These are phyloP conservation scores for Aphodius granarius DNA, from an alignment of 2,888 invertebrate species.

Conservation along the genomic window DNA sequence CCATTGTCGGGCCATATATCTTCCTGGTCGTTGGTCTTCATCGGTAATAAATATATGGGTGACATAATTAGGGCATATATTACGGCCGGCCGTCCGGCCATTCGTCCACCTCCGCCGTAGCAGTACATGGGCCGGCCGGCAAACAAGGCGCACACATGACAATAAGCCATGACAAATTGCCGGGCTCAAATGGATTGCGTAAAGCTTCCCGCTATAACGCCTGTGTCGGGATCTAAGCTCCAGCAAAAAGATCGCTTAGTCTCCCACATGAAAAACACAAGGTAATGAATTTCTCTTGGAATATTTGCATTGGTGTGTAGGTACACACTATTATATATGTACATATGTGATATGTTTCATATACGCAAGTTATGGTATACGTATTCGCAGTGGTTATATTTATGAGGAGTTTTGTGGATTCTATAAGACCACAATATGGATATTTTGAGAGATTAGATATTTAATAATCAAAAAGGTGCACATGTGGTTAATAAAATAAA, in stretches of 20 bases:
- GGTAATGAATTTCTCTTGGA: not conserved
- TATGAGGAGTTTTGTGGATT: too few relatives aligned
- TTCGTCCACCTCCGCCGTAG: constrained; percentile 14
- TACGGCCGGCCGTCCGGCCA: constrained; percentile 28
- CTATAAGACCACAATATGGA: too few relatives aligned
- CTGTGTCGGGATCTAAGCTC: not conserved
- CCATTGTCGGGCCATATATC: not conserved
- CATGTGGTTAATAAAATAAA: too few relatives aligned
- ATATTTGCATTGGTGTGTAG: not conserved
- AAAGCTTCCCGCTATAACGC: constrained; percentile 21
- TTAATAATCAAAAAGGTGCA: too few relatives aligned
- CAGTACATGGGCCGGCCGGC: constrained; percentile 26
- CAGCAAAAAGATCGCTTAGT: not conserved
- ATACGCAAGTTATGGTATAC: too few relatives aligned
- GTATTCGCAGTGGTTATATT: too few relatives aligned
- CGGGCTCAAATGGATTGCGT: constrained; percentile 33
- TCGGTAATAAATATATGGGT: constrained; percentile 10
- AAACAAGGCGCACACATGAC: constrained; percentile 44
- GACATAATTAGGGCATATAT: constrained; percentile 35
- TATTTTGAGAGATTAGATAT: too few relatives aligned
- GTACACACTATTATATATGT: not conserved
- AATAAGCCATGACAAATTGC: constrained; percentile 48
- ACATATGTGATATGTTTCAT: too few relatives aligned
- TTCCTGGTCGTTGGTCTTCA: constrained; percentile 6
- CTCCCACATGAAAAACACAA: not conserved